These are phyloP conservation scores for Cyprinus carpio DNA, from an alignment of 2,113 vertebrate species.

Conservation along the genomic window DNA sequence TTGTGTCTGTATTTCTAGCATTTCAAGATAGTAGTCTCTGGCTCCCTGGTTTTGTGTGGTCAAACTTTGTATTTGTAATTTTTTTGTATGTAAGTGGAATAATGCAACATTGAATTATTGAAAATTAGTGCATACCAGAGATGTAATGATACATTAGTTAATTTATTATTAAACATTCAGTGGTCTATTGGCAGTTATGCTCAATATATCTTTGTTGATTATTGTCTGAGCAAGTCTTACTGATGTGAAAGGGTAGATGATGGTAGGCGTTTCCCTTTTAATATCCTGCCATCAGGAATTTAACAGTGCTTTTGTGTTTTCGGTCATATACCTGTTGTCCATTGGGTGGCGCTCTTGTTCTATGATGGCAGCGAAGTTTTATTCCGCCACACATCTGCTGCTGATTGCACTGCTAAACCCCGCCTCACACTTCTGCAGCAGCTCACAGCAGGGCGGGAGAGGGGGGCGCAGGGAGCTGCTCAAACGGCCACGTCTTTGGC, in stretches of 20 bases:
- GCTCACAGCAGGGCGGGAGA: conserved; percentile 22
- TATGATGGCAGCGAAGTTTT: background rate
- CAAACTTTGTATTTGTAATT: background rate
- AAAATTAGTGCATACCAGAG: background rate
- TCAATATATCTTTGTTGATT: background rate
- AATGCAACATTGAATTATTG: background rate
- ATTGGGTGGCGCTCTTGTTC: conserved; percentile 43
- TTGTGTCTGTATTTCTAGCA: background rate
- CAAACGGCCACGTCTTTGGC: conserved; percentile 5
- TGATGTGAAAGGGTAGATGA: background rate
- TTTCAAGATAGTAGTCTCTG: too few relatives aligned
- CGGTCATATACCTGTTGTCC: background rate
- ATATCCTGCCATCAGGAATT: background rate
- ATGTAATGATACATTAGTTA: background rate
- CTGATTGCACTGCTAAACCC: conserved; percentile 30
- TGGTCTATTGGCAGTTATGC: background rate
- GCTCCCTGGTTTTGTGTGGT: background rate
- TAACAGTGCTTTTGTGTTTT: background rate
- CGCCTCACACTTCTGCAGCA: conserved; percentile 34
- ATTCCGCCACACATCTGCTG: conserved; percentile 37
- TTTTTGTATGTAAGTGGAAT: background rate
- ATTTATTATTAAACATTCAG: background rate
- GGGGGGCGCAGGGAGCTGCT: background rate
- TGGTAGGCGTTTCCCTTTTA: background rate
- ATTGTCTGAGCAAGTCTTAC: background rate